These are phyloP conservation scores for Autographa pulchrina DNA, from an alignment of 2,888 invertebrate genomes.

Conservation along the genomic window DNA sequence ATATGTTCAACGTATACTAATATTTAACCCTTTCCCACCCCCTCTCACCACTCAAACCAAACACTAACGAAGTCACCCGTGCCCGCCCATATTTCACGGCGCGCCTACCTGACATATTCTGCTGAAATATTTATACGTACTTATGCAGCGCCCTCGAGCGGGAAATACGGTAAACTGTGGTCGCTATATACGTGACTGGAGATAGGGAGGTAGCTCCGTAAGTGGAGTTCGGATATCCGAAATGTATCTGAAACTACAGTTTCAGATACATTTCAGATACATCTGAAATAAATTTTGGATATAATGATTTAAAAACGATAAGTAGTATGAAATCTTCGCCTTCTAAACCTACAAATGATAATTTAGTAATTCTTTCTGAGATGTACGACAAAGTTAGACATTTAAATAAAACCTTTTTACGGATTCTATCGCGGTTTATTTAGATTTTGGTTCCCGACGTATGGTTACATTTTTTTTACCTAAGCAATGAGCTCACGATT, in stretches of 20 bases:
- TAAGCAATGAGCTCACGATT: too few species aligned
- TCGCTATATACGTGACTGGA: conserved; percentile 1
- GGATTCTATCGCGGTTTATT: too few species aligned
- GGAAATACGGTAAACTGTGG: conserved; percentile 23
- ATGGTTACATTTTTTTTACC: too few species aligned
- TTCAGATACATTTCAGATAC: too few species aligned
- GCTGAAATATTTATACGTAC: conserved; percentile 14
- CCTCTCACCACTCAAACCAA: background rate
- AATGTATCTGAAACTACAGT: background rate
- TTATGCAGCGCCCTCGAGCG: conserved; percentile 5
- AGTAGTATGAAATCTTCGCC: too few species aligned
- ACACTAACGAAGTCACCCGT: conserved; percentile 33
- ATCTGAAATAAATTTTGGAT: too few species aligned
- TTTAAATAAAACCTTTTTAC: too few species aligned
- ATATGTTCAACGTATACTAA: background rate
- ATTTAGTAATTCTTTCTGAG: too few species aligned
- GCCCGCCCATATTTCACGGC: conserved; percentile 25
- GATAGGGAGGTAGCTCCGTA: background rate
- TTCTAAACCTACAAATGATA: too few species aligned
- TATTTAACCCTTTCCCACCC: background rate
- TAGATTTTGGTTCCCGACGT: too few species aligned
- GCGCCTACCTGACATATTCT: conserved; percentile 39
- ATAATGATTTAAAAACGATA: too few species aligned
- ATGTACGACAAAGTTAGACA: too few species aligned
- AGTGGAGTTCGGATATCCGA: background rate